Conservation (phyloP, 2,888 invertebrate species). For the Ochropleura leucogaster region DNA sequence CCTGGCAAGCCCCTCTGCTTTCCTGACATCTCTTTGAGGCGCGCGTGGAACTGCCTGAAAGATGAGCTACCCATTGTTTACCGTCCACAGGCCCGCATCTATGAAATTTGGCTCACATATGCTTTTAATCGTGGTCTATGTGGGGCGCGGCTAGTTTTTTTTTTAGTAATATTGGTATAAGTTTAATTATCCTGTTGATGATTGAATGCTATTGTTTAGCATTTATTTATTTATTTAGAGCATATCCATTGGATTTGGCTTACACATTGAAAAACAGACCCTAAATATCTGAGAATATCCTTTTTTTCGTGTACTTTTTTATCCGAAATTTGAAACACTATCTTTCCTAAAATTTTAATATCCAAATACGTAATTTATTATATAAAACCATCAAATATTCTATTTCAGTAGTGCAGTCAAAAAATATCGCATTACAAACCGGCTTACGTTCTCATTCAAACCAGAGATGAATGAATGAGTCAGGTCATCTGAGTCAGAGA, state of each 20-base stretch:
- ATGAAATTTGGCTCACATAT: too few relatives aligned
- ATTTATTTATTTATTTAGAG: not conserved
- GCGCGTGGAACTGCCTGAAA: too few relatives aligned
- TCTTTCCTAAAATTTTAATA: constrained; percentile 42
- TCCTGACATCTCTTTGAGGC: too few relatives aligned
- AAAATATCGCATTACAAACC: constrained; percentile 61
- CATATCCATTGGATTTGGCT: not conserved
- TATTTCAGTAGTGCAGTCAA: constrained; percentile 46
- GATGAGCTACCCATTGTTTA: too few relatives aligned
- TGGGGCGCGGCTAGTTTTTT: too few relatives aligned
- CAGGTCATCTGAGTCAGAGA: constrained; percentile 30
- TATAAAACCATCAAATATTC: constrained; percentile 44
- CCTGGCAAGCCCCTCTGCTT: too few relatives aligned
- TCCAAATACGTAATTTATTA: constrained; percentile 43
- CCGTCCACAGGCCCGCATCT: too few relatives aligned
- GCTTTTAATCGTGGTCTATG: too few relatives aligned
- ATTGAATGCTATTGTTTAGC: not conserved
- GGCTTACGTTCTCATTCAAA: constrained; percentile 69
- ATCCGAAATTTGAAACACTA: constrained; percentile 27
- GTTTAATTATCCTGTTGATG: not conserved
- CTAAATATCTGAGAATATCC: constrained; percentile 17
- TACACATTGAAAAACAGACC: not conserved
- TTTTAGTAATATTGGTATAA: not conserved
- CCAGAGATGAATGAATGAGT: constrained; percentile 73
- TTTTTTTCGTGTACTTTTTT: constrained; percentile 15